Percentiles rank a stretch among this genome's conserved stretches.
Conservation (phyloP, 2,113 vertebrate species). For the Chloroceryle aenea region DNA sequence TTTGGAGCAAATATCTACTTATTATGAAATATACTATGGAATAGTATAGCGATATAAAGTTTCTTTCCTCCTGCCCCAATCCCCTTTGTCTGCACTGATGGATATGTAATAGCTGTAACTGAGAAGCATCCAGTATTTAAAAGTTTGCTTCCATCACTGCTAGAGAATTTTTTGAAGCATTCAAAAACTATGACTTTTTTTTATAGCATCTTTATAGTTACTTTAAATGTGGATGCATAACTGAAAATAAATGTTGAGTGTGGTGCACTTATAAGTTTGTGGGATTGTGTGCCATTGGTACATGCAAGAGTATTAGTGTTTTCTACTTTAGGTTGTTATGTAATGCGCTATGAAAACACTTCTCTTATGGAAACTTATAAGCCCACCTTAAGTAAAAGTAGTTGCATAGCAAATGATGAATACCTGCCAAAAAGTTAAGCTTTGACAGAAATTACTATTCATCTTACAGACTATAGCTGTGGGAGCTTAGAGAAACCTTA, state of each 20-base stretch:
- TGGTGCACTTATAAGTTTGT: slow-evolving; percentile 91
- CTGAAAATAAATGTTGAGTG: slow-evolving; percentile 90
- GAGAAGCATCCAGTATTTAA: slow-evolving; percentile 60
- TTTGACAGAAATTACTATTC: background rate
- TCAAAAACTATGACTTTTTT: background rate
- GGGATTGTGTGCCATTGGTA: slow-evolving; percentile 79
- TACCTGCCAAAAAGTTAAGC: background rate
- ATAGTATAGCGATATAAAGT: background rate
- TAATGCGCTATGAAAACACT: background rate
- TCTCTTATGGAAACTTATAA: background rate
- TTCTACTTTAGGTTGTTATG: background rate
- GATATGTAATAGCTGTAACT: slow-evolving; percentile 70
- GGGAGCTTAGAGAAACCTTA: background rate
- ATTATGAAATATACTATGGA: background rate
- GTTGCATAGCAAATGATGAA: background rate
- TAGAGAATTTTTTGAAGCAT: slow-evolving; percentile 41
- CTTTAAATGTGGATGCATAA: slow-evolving; percentile 73
- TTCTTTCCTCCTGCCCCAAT: background rate
- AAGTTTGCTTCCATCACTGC: slow-evolving; percentile 18
- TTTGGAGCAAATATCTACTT: background rate
- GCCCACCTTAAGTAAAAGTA: background rate
- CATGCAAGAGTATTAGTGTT: slow-evolving; percentile 27
- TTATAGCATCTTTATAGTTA: slow-evolving; percentile 61
- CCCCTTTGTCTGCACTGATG: background rate
- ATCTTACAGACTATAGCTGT: background rate